These are phyloP conservation scores for Haliclona indistincta DNA, from an alignment of 37 sponge, comb jelly and placozoan genomes.

Conservation along the genomic window DNA sequence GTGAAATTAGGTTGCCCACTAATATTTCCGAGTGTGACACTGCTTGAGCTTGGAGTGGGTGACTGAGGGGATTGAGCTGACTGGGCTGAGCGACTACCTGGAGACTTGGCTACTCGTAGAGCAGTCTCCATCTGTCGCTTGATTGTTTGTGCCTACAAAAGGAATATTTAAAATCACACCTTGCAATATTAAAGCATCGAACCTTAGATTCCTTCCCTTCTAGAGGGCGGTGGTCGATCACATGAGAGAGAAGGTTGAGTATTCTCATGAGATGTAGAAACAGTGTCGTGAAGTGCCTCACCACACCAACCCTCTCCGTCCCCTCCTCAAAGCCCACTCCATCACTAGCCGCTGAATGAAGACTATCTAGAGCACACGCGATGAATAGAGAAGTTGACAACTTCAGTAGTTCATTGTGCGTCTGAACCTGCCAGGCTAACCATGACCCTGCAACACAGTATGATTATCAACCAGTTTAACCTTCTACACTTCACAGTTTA, in stretches of 20 bases:
- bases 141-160: too few species aligned
- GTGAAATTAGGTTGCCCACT: constrained; percentile 31
- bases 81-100: too few species aligned
- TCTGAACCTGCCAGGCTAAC: constrained; percentile 14
- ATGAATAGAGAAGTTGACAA: constrained; percentile 23
- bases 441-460: constrained; percentile 19
- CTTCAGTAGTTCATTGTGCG: constrained; percentile 47
- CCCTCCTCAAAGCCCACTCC: constrained; percentile 4
- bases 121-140: neutral
- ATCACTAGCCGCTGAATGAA: constrained; percentile 19
- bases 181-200: too few species aligned
- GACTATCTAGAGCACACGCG: constrained; percentile 38
- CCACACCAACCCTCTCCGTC: constrained; percentile 21
- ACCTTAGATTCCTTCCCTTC: constrained; percentile 53
- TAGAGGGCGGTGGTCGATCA: constrained; percentile 63
- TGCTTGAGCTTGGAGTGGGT: constrained; percentile 1
- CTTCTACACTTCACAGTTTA: too few species aligned
- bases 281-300: constrained; percentile 13
- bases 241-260: constrained; percentile 55
- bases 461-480: constrained; percentile 13
- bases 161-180: too few species aligned
- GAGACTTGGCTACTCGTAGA: neutral
- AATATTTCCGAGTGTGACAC: constrained; percentile 53
- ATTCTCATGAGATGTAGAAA: constrained; percentile 50
- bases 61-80: neutral